These are phyloP conservation scores for Halocynthia roretzi DNA, from an alignment of 23 tunicate species.

Conservation along the genomic window DNA sequence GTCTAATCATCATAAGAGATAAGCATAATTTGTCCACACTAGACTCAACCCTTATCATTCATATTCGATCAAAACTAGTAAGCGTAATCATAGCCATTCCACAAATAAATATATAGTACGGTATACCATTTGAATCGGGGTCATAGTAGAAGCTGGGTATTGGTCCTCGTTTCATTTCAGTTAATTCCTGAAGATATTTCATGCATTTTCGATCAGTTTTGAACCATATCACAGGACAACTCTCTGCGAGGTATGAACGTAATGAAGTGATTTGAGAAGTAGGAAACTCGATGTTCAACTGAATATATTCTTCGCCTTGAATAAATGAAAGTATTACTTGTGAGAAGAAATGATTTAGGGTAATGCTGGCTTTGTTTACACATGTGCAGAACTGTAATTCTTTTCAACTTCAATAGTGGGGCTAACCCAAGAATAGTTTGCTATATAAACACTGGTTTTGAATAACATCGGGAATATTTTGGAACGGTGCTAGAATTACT, in stretches of 20 bases:
- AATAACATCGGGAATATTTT: too few species aligned
- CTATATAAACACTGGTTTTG: too few species aligned
- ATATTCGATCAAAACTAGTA: not conserved
- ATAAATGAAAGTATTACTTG: too few species aligned
- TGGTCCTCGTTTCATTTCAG: not conserved
- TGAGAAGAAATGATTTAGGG: too few species aligned
- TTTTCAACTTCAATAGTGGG: too few species aligned
- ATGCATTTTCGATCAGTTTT: conserved; percentile 10
- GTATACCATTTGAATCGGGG: conserved; percentile 8
- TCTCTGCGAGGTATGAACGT: not conserved
- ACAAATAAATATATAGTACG: not conserved
- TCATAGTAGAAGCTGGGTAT: conserved; percentile 14
- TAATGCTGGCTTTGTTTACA: too few species aligned
- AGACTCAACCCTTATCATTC: not conserved
- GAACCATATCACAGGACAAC: conserved; percentile 20
- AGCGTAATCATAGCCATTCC: not conserved
- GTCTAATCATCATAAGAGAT: too few species aligned
- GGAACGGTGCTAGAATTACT: too few species aligned
- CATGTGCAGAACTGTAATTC: too few species aligned
- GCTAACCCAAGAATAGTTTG: too few species aligned
- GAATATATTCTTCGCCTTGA: too few species aligned
- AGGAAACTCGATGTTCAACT: conserved; percentile 3
- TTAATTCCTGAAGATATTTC: not conserved
- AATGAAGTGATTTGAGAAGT: conserved; percentile 4
- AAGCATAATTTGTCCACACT: too few species aligned